Evolutionary conservation across 2,888 invertebrate genomes (phyloP), one percentile per base, ranked within the genome.

Genomic region (Cantharis rustica): DNA sequence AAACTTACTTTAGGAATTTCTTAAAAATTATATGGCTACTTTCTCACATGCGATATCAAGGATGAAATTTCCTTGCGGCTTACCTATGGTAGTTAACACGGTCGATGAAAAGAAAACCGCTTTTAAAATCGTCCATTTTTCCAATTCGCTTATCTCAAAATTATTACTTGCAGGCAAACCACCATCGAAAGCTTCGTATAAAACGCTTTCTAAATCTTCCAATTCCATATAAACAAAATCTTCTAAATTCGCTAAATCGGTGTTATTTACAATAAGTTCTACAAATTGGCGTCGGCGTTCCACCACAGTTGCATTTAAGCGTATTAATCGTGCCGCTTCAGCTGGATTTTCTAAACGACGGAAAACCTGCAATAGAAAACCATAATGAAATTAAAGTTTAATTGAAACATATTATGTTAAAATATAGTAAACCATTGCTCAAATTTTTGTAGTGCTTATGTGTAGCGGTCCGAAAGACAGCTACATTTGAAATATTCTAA

Each of bases 61-160:
- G 47, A n/a, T n/a, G n/a, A n/a, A n/a, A n/a, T 47, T n/a, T n/a
- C 2, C n/a, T 47, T n/a, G n/a, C n/a, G 3, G 73, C 88, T 87
- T 90, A 95, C 96, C 96, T 88, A 97, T 96, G 73, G 96, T 97
- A 74, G 96, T 96, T 85, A 96, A 92, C 82, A 97, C 95, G 71
- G 96, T 96, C 26, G 96, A 96, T 13, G 96, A 95, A 86, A 96
- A 96, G 89, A 96, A 96, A 63, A 96, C 94, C 4, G 96, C 94
- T 87, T 95, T 95, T 68, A 95, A 88, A 83, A 93, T 92, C 83
- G 93, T 95, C 96, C 96, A 96, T 84, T 93, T 92, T 81, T 92
- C 91, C 16, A 82, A 73, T 64, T 86, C 83, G 76, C 84, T 85
- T 72, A 80, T 71, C 10, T 81, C 80, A 17, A 79, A 66, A 68